Evolutionary conservation across 2,888 invertebrate species (phyloP).

Genomic region (Cheilosia impressa): DNA sequence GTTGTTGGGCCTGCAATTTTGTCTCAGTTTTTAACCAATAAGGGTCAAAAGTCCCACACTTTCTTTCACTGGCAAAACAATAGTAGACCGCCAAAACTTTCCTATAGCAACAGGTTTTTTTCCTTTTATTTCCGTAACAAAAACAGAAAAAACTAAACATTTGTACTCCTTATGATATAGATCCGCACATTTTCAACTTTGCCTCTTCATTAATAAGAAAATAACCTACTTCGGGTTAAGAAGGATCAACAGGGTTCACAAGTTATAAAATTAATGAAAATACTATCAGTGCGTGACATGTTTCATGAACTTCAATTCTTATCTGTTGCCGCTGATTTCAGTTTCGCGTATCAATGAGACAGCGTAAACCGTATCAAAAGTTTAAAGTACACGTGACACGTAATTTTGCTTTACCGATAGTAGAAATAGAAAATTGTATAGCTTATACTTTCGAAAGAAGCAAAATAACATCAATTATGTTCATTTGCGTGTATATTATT

Average conservation of each 20-base stretch:
- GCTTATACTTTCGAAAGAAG: neutral
- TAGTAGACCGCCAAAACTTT: no score
- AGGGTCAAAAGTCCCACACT: no score
- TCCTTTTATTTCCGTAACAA: no score
- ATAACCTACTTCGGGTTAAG: neutral
- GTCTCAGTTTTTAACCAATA: no score
- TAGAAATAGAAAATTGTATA: neutral
- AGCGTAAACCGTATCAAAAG: constrained; percentile 12
- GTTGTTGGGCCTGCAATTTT: no score
- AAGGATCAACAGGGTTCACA: constrained; percentile 8
- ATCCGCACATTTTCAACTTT: no score
- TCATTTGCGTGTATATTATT: no score
- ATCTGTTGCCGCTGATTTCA: constrained; percentile 16
- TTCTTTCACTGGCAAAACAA: no score
- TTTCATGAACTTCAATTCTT: constrained; percentile 20
- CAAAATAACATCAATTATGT: neutral
- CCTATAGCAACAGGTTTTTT: no score
- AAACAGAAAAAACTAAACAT: no score
- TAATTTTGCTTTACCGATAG: constrained; percentile 27
- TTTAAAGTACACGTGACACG: constrained; percentile 1
- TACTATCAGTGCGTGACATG: constrained; percentile 1
- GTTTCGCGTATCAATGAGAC: constrained; percentile 7
- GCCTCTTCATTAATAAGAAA: neutral
- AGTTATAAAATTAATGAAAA: constrained; percentile 1
- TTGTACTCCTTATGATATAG: no score